Evolutionary conservation across 2,888 invertebrate genomes (phyloP).

Genomic region (Eumacrocentrus americanus): DNA sequence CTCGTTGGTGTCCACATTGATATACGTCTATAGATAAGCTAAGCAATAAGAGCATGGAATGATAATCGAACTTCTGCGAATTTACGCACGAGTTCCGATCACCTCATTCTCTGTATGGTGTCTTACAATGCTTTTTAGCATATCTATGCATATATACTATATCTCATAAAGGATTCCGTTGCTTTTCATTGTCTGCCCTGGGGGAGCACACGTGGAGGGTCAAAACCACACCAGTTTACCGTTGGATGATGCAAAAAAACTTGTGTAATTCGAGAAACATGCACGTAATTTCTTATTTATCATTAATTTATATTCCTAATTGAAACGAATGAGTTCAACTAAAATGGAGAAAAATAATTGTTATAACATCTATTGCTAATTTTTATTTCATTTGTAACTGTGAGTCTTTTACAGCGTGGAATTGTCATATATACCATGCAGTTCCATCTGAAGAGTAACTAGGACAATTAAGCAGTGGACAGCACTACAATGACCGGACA

Average conservation of each 20-base stretch:
- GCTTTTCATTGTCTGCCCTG: constrained; percentile 1
- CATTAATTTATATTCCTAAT: no score
- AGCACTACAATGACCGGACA: constrained; percentile 20
- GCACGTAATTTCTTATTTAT: no score
- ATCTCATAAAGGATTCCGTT: background rate
- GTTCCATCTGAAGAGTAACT: background rate
- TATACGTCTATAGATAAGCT: background rate
- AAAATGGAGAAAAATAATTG: background rate
- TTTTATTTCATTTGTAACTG: no score
- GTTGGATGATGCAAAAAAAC: constrained; percentile 23
- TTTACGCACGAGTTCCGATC: background rate
- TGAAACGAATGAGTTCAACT: background rate
- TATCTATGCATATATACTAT: background rate
- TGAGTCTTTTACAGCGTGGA: no score
- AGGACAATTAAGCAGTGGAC: background rate
- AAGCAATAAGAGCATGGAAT: background rate
- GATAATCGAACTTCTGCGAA: background rate
- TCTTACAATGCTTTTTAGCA: background rate
- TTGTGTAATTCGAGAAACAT: background rate
- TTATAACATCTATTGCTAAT: no score
- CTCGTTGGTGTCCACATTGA: background rate
- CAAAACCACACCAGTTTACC: constrained; percentile 31
- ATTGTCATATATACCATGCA: background rate
- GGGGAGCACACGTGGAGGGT: background rate
- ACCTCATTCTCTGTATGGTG: background rate